A percentile compares a stretch with the other conserved stretches of the same genome.
phyloP scores from a whole-genome alignment of 2,888 invertebrate species.

The Trichogramma dendrolimi region DNA sequence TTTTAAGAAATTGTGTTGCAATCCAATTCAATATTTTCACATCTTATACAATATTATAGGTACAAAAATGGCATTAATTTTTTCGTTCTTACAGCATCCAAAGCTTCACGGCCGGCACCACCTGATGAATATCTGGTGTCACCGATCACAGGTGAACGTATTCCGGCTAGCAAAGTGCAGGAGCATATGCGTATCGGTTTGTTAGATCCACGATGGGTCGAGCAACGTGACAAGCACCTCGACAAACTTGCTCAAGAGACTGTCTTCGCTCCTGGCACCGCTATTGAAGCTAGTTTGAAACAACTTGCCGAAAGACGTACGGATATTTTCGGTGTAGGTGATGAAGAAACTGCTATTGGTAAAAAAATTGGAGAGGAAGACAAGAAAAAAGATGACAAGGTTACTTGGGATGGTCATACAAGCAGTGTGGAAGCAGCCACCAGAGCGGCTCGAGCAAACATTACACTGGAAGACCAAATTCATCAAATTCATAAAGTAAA shows the following conservation, averaged over 20 bases:
- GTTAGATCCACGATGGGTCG: slow-evolving; percentile 95
- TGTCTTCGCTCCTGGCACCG: slow-evolving; percentile 72
- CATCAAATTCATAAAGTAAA: slow-evolving; percentile 90
- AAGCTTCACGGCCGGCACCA: slow-evolving; percentile 61
- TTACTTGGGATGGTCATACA: slow-evolving; percentile 98
- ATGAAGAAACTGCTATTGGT: slow-evolving; percentile 98
- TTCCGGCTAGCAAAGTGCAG: slow-evolving; percentile 94
- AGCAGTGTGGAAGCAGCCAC: slow-evolving; percentile 95
- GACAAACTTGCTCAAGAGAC: slow-evolving; percentile 91
- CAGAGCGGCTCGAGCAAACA: slow-evolving; percentile 88
- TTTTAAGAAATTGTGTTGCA: background rate
- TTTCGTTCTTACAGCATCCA: slow-evolving; percentile 47
- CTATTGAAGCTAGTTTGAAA: slow-evolving; percentile 94
- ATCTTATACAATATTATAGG: background rate
- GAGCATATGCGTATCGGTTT: slow-evolving; percentile 97
- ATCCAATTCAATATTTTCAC: background rate
- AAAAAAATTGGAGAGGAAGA: slow-evolving; percentile 92
- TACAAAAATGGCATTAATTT: background rate
- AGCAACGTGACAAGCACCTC: slow-evolving; percentile 89
- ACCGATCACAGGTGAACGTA: slow-evolving; percentile 96
- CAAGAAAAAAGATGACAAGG: slow-evolving; percentile 82
- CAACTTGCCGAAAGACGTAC: slow-evolving; percentile 97
- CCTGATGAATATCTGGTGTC: slow-evolving; percentile 92
- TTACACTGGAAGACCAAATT: slow-evolving; percentile 94
- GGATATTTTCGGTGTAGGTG: slow-evolving; percentile 98